phyloP scores from a whole-genome alignment of 2,113 vertebrate genomes.

The Oxyura jamaicensis region DNA sequence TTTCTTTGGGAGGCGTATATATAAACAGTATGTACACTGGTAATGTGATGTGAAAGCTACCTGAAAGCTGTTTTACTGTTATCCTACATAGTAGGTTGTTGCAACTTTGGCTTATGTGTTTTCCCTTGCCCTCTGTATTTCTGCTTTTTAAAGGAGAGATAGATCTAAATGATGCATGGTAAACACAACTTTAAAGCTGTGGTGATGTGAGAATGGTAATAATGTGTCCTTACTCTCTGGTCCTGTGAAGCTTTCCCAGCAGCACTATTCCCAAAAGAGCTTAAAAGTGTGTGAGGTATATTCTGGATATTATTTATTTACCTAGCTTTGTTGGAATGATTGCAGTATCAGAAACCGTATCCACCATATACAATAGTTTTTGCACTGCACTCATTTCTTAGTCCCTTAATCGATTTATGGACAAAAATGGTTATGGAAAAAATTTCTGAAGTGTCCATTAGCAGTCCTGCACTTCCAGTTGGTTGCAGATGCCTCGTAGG shows the following conservation, averaged over 20 bases:
- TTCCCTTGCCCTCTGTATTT: not conserved
- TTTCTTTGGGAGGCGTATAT: not conserved
- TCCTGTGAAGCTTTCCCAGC: not conserved
- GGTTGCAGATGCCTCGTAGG: not conserved
- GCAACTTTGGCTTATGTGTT: not conserved
- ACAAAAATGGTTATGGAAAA: not conserved
- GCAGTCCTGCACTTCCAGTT: not conserved
- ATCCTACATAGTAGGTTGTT: not conserved
- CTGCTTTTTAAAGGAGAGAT: not conserved
- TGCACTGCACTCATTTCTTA: fast-evolving
- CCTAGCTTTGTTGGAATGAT: not conserved
- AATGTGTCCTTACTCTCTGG: not conserved
- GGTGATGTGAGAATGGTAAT: not conserved
- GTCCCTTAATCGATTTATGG: not conserved
- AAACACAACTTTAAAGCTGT: not conserved
- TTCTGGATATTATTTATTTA: not conserved
- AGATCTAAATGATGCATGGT: not conserved
- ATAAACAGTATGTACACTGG: not conserved
- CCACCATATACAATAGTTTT: not conserved
- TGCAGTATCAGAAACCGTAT: not conserved
- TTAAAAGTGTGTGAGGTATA: not conserved
- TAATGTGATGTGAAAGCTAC: not conserved
- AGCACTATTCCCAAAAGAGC: not conserved
- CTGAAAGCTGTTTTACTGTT: not conserved
- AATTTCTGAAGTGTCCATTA: not conserved